Base-by-base conservation (phyloP, 2,797 vertebrate genomes). In the Naso thynnoides region DNA sequence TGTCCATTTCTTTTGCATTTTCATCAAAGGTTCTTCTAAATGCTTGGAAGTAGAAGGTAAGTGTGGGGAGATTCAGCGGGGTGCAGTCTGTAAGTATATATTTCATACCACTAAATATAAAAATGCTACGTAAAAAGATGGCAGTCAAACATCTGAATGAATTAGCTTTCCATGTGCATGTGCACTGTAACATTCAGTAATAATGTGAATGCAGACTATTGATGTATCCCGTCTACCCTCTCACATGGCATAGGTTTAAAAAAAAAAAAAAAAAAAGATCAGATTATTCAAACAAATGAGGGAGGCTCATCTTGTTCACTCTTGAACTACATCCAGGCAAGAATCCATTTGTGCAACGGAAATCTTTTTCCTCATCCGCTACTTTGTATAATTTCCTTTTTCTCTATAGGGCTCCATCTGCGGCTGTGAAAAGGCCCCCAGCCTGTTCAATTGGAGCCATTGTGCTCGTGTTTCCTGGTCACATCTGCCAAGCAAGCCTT, bases 401-500 rank as follows among this genome's bases (percentile, higher is more conserved):
- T 72, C 67, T 87, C 76, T 82, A 78, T 74, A 76, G 73, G 59
- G 50, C 74, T 89, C 90, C 91, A 93, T 93, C 91, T 93, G 91
- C 57, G 82, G 57, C 72, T 63, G 45, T 91, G 82, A 88, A 94
- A 90, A 79, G 81, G 21, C 72, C 65, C 29, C 58, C 76, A 80
- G 63, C 85, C 86, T 84, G 82, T 78, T 92, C 68, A 82, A 91
- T 91, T 86, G 84, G 84, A 73, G 49, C 70, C 58, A 86, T 85
- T 92, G 84, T 91, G 83, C 79, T 75, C 54, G 48, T 69, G 79
- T 88, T 93, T 91, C 87, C 90, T 88, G 86, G 82, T 86, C 87
- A 88, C 90, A 92, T 93, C 90, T 93, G 92, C 90, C 90, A 91
- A 89, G 78, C 68, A 73, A 84, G 81, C 36, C 84, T 80, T 82